Percentiles rank a stretch among this genome's conserved stretches.
Evolutionary conservation across 2,797 vertebrate genomes (phyloP).

Genomic region (Discoglossus pictus): DNA sequence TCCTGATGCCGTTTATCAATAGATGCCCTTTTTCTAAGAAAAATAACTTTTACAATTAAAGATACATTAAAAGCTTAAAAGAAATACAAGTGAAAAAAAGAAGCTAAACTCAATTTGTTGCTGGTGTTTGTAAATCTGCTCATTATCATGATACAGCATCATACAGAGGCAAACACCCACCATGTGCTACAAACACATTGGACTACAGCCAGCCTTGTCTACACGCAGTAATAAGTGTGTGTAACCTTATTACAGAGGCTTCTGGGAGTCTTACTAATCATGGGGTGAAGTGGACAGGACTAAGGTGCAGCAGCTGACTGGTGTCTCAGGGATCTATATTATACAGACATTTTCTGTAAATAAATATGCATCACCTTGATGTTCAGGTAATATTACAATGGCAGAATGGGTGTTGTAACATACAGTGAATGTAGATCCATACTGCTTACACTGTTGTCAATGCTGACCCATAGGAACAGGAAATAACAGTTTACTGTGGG

Average conservation of each 20-base stretch:
- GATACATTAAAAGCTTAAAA: constrained; percentile 5
- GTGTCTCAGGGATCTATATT: background rate
- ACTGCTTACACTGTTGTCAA: no score
- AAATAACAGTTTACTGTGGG: no score
- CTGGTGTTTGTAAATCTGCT: constrained; percentile 2
- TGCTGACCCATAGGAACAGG: no score
- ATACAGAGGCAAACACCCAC: no score
- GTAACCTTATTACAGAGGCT: no score
- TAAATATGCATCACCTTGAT: constrained; percentile 1
- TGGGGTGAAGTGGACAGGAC: no score
- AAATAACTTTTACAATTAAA: background rate
- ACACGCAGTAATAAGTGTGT: background rate
- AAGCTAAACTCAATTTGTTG: constrained; percentile 10
- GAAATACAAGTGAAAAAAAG: constrained; percentile 7
- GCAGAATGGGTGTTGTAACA: no score
- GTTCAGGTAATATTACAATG: no score
- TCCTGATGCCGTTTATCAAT: no score
- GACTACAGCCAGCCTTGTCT: background rate
- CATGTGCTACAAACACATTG: constrained; percentile 27
- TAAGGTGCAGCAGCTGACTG: no score
- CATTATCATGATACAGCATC: constrained; percentile 1
- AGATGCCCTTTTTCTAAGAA: background rate
- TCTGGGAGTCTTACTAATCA: no score
- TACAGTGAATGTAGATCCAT: no score
- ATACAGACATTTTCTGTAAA: background rate